Conservation (phyloP, 2,797 vertebrate species). For the Muscicapa striata region DNA sequence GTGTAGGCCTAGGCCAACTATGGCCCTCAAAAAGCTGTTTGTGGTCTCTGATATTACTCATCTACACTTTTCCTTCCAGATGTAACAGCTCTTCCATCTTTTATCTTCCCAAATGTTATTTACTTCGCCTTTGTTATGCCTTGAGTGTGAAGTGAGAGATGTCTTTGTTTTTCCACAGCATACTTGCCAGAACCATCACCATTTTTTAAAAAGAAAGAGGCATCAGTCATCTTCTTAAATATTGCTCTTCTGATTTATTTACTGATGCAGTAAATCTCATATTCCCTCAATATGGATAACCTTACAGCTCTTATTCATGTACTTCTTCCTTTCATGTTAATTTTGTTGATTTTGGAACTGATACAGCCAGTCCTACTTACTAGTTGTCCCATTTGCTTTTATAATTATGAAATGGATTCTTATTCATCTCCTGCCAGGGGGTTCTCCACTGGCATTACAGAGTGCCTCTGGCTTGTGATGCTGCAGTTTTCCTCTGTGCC, state of each 20-base stretch:
- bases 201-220: background rate
- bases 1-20: background rate
- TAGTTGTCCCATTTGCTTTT: background rate
- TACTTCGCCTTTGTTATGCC: background rate
- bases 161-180: background rate
- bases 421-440: background rate
- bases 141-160: background rate
- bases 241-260: background rate
- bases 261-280: background rate
- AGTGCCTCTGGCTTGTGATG: background rate
- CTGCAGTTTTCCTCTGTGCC: background rate
- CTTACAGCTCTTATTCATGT: background rate
- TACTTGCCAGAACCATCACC: background rate
- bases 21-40: background rate
- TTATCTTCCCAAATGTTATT: background rate
- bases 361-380: background rate
- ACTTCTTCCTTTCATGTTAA: background rate
- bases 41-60: background rate
- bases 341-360: background rate
- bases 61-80: background rate
- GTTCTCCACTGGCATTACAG: background rate
- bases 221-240: background rate
- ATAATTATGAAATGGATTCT: background rate
- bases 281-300: background rate
- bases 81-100: background rate